phyloP scores from a whole-genome alignment of 2,888 invertebrate species.

The Cheiracanthium punctorium region DNA sequence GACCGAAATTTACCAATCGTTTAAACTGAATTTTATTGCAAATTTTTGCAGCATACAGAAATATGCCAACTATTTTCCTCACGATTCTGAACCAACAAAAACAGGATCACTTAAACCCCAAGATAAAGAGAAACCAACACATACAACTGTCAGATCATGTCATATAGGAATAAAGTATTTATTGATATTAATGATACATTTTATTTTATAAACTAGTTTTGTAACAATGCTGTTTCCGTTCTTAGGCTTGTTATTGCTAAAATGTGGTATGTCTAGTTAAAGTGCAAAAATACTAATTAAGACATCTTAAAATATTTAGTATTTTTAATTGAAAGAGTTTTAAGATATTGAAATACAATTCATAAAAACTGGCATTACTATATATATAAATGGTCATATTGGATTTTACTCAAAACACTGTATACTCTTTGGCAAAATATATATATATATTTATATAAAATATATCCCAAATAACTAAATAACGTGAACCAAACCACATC shows the following conservation, averaged over 20 bases:
- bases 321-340: constrained; percentile 70
- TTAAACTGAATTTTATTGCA: no score
- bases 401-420: constrained; percentile 71
- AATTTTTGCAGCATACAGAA: no score
- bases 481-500: constrained; percentile 68
- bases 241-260: constrained; percentile 69
- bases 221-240: constrained; percentile 70
- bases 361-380: constrained; percentile 71
- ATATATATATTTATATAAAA: constrained; percentile 71
- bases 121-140: constrained; percentile 39
- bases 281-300: constrained; percentile 71
- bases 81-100: no score
- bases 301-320: constrained; percentile 70
- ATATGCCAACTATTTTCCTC: no score
- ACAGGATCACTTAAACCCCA: no score
- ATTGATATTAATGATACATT: constrained; percentile 70
- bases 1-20: no score
- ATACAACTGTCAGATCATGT: constrained; percentile 56
- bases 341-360: constrained; percentile 70
- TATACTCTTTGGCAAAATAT: constrained; percentile 71
- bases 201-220: constrained; percentile 69
- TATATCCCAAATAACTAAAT: constrained; percentile 71
- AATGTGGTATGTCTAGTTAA: constrained; percentile 70
- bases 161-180: constrained; percentile 71
- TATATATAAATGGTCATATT: constrained; percentile 69